A percentile compares a stretch with the other conserved stretches of the same genome.
phyloP scores from a whole-genome alignment of 2,888 invertebrate species.

The Sphaerophoria rueppellii region DNA sequence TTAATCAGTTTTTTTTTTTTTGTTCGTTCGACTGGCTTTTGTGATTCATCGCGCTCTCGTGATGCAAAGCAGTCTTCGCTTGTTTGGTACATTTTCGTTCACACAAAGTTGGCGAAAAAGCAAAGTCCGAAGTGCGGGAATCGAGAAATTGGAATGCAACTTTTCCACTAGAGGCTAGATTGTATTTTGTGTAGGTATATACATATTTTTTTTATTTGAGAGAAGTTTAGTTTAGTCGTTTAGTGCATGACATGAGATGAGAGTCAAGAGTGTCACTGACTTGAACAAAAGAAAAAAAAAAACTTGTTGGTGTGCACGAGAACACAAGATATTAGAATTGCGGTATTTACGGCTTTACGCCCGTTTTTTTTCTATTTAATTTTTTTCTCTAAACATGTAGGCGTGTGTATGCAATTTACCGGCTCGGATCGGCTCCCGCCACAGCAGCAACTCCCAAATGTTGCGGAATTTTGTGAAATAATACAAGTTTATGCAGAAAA shows the following conservation, averaged over 20 bases:
- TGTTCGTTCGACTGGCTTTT: neutral
- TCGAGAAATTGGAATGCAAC: slow-evolving; percentile 31
- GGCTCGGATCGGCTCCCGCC: neutral
- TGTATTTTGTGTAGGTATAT: too few relatives aligned
- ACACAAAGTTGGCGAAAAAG: neutral
- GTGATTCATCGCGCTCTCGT: slow-evolving; percentile 35
- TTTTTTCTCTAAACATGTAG: slow-evolving; percentile 29
- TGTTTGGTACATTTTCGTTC: neutral
- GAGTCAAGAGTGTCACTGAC: slow-evolving; percentile 20
- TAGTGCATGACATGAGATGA: neutral
- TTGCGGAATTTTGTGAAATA: slow-evolving; percentile 58
- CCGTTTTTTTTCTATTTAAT: slow-evolving; percentile 19
- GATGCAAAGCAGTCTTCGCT: slow-evolving; percentile 23
- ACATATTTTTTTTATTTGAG: neutral
- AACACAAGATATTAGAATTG: slow-evolving; percentile 47
- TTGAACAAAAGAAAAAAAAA: neutral
- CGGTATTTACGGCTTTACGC: slow-evolving; percentile 65
- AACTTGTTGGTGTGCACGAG: neutral
- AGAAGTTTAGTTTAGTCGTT: neutral
- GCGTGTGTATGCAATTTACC: slow-evolving; percentile 34
- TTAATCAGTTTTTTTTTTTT: slow-evolving; percentile 26
- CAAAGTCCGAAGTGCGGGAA: slow-evolving; percentile 6
- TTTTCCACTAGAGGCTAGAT: slow-evolving; percentile 20
- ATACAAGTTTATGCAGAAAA: neutral
- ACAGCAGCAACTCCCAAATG: neutral